phyloP scores from a whole-genome alignment of 2,113 vertebrate species.

The Eurypyga helias region DNA sequence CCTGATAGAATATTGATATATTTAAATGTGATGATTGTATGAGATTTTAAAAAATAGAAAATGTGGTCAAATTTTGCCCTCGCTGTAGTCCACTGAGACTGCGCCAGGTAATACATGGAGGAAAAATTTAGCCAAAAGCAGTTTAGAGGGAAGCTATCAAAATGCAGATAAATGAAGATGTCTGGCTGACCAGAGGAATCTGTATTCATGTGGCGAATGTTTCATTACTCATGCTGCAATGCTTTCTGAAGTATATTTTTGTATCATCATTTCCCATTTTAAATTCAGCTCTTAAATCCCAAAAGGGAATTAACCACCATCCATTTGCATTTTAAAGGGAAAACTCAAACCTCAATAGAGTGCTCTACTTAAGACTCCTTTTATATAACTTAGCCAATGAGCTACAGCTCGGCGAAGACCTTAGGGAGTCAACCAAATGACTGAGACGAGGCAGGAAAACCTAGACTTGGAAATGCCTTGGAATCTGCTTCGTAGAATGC shows the following conservation, averaged over 20 bases:
- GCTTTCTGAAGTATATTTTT: conserved; percentile 45
- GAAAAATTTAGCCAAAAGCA: not conserved
- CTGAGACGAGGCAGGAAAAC: not conserved
- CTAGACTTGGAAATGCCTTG: not conserved
- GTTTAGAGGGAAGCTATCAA: not conserved
- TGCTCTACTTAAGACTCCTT: conserved; percentile 15
- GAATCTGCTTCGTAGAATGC: not conserved
- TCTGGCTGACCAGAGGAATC: not conserved
- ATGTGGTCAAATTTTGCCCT: not conserved
- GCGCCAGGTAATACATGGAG: not conserved
- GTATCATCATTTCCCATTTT: conserved; percentile 9
- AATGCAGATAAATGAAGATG: conserved; percentile 1
- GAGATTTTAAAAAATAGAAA: not conserved
- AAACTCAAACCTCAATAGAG: conserved; percentile 12
- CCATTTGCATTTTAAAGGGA: conserved; percentile 69
- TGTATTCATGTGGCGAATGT: not conserved
- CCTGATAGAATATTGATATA: not conserved
- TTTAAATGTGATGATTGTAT: not conserved
- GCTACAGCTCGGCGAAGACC: not conserved
- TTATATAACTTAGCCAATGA: conserved; percentile 3
- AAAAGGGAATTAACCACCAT: conserved; percentile 35
- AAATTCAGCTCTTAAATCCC: conserved; percentile 40
- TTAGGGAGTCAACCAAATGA: not conserved
- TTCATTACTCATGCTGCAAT: not conserved
- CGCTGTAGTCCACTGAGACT: not conserved